Percentiles rank a stretch among this genome's conserved stretches.
Conservation (phyloP, 2,113 vertebrate genomes). For the Tyrannus savana region DNA sequence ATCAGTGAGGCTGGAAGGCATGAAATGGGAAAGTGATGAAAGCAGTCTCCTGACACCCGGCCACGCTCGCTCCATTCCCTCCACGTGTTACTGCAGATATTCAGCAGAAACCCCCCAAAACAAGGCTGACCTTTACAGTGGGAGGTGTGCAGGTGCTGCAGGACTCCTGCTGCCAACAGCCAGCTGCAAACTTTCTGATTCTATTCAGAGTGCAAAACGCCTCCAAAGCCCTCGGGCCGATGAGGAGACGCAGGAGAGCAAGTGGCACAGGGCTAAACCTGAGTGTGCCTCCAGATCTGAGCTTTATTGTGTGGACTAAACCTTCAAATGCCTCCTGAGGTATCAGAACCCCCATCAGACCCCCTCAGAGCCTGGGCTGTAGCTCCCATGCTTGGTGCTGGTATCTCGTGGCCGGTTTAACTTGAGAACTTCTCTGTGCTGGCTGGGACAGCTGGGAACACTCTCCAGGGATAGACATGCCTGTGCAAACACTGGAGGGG, state of each 20-base stretch:
- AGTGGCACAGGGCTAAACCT: rapidly evolving
- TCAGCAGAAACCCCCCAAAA: background rate
- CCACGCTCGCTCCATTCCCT: rapidly evolving
- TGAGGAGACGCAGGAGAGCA: background rate
- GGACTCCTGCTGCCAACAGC: background rate
- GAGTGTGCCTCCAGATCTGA: background rate
- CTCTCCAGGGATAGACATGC: rapidly evolving
- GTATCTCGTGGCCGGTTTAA: background rate
- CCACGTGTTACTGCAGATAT: rapidly evolving
- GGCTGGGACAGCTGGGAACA: background rate
- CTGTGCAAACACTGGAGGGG: rapidly evolving
- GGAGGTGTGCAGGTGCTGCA: background rate
- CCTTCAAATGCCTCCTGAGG: background rate
- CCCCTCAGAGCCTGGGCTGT: background rate
- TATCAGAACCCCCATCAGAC: background rate
- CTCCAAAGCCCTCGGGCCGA: rapidly evolving
- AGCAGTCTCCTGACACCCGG: background rate
- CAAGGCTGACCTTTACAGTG: background rate
- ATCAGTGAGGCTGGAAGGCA: background rate
- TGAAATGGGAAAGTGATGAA: background rate
- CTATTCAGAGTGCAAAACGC: background rate
- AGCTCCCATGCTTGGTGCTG: background rate
- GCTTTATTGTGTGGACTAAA: background rate
- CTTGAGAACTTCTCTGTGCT: background rate
- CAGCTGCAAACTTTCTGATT: background rate